These are phyloP conservation scores for Orthosia gracilis DNA, from an alignment of 2,888 invertebrate species.

Conservation along the genomic window DNA sequence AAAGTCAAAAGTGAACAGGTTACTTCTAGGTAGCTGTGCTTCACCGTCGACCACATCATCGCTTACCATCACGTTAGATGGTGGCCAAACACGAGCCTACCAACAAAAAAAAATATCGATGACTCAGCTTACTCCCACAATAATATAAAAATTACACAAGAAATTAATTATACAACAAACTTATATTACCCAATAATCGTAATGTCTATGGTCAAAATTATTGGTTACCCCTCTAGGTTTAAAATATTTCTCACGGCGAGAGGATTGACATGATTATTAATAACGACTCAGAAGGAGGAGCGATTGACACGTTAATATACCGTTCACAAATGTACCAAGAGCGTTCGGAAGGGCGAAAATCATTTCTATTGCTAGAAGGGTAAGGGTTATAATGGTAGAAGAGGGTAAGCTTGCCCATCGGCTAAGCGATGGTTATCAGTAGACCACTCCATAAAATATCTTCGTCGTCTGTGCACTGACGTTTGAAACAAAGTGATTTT, in stretches of 20 bases:
- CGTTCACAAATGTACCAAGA: conserved; percentile 65
- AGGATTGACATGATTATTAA: conserved; percentile 89
- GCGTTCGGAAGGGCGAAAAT: conserved; percentile 52
- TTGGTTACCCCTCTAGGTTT: conserved; percentile 82
- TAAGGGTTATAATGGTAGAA: conserved; percentile 50
- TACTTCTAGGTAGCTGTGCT: too few species aligned
- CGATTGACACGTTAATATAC: conserved; percentile 89
- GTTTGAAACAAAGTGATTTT: conserved; percentile 87
- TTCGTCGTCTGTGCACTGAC: conserved; percentile 76
- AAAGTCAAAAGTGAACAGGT: too few species aligned
- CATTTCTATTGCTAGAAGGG: conserved; percentile 37
- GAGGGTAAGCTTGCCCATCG: conserved; percentile 70
- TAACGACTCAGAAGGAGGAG: conserved; percentile 84
- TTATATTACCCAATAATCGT: conserved; percentile 87
- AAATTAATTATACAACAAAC: conserved; percentile 85
- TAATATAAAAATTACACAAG: conserved; percentile 82
- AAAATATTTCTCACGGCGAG: conserved; percentile 87
- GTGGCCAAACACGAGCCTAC: too few species aligned
- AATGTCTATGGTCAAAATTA: conserved; percentile 84
- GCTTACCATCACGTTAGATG: too few species aligned
- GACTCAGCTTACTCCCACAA: conserved; percentile 85
- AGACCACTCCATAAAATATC: conserved; percentile 79
- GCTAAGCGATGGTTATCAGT: conserved; percentile 81
- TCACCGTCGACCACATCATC: too few species aligned
- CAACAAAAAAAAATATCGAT: conserved; percentile 41